Evolutionary conservation across 2,888 invertebrate genomes (phyloP).

Genomic region (Cephus sareptanus): DNA sequence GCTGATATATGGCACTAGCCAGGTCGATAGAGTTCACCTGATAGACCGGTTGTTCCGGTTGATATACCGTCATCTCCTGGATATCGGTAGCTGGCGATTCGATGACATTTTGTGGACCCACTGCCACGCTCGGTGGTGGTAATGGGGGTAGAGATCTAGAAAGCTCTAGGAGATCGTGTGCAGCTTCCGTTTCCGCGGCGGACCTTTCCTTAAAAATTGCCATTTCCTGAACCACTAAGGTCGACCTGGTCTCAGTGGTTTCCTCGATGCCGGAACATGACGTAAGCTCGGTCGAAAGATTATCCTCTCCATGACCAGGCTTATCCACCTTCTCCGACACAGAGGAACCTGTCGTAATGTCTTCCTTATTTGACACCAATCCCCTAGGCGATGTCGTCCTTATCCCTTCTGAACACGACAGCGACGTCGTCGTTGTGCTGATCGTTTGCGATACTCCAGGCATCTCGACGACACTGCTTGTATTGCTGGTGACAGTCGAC

Average conservation of each 20-base stretch:
- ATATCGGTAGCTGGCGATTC: constrained; percentile 62
- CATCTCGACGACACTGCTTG: not conserved
- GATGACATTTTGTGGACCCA: constrained; percentile 70
- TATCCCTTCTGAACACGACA: not conserved
- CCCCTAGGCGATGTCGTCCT: not conserved
- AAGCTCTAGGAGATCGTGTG: constrained; percentile 82
- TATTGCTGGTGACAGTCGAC: not conserved
- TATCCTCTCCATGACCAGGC: not conserved
- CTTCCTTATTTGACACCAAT: not conserved
- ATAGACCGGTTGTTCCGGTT: constrained; percentile 36
- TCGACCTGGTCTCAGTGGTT: constrained; percentile 7
- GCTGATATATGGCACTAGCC: constrained; percentile 39
- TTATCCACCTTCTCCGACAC: not conserved
- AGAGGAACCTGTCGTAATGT: not conserved
- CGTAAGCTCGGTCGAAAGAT: not conserved
- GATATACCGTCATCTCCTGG: constrained; percentile 61
- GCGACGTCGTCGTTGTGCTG: not conserved
- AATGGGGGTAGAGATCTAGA: constrained; percentile 83
- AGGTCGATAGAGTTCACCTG: constrained; percentile 55
- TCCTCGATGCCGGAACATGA: constrained; percentile 1
- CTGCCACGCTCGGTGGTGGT: constrained; percentile 77
- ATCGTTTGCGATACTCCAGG: not conserved
- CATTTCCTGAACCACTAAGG: not conserved
- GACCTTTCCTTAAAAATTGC: constrained; percentile 39
- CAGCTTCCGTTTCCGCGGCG: constrained; percentile 89